Base-by-base conservation (phyloP, 1,140 invertebrate genomes). In the Catajapyx aquilonaris region DNA sequence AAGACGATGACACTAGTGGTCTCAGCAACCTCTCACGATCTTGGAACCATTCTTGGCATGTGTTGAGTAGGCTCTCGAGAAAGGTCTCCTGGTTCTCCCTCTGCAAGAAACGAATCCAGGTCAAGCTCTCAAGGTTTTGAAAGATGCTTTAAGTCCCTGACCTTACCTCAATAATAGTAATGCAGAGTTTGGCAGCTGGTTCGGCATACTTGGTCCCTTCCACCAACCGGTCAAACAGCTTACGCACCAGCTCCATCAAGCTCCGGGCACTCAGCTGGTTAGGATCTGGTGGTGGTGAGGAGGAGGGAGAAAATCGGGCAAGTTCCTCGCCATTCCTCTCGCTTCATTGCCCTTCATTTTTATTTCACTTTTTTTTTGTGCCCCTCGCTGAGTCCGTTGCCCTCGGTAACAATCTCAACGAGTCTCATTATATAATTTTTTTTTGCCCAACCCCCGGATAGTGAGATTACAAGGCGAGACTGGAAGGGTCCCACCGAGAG, bases 41-140 rank as follows among this genome's bases (percentile, higher is more conserved):
- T 51, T 84, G 79, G 55, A 81, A 87, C 75, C 78, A 86, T 54
- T 86, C 79, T 50, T 85, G 79, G 50, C 80, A 84, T 11, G 73
- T 83, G 55, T 88, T 88, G 34, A 87, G 60, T 35, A 88, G 57
- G 5, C 79, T 81, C 57, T 88, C 84, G 36, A 87, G 57, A 53
- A 88, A 87, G 16, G 83, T 87, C 56, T 83, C 77, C 44, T 73
- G 78, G 41, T 70, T 69, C 59, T 87, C 83, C 60, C 72, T 76
- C 65, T 72, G 47, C n/a, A 51, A 39, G 19, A n/a, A 31, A 42
- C 42, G 43, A 43, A 11, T 16, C 30, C 32, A 43, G 17, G 34
- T n/a, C 28, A 39, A 38, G n/a, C n/a, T n/a, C n/a, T n/a, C n/a
- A n/a, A n/a, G n/a, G n/a, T n/a, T n/a, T n/a, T n/a, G 20, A 44